Base-by-base conservation (phyloP, 1,140 invertebrate species). In the Achatina immaculata region DNA sequence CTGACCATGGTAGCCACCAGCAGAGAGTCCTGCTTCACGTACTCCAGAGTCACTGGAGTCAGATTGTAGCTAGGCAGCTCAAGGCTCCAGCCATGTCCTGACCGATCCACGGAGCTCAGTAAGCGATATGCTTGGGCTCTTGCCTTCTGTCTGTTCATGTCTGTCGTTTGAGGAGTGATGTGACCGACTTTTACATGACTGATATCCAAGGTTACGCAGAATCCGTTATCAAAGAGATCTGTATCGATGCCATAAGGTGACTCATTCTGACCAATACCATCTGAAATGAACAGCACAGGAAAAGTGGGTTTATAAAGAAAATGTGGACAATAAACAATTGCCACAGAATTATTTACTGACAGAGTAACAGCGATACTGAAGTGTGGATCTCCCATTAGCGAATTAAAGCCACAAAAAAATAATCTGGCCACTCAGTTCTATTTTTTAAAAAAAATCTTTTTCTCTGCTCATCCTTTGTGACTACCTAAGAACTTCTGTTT, bases 1-100 rank as follows among this genome's bases (percentile, higher is more conserved):
- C 88, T 90, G 38, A 90, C 86, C 43, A 91, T 80, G 0, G 89
- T 90, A 3, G 90, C 89, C 66, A 90, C 86, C 19, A 91, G 82
- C 14, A 85, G 83, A 24, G 87, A 88, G 38, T 88, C 85, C 11
- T 82, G 84, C 69, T 89, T 88, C 21, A 91, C 83, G 73, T 91
- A 91, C 68, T 91, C 87, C 82, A 90, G 69, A 0, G 89, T 89
- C 2, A 84, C 81, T 1, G 88, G 88, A 21, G 88, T 90, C 24
- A 90, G 80, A 36, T 85, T 83, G 42, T 77, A 78, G 6, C 69
- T 42, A 4, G 72, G 72, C 1, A 77, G 51, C 34, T 75, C 40
- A 31, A 72, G 45, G 42, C 75, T 77, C 19, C 58, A 48, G 36
- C 75, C 71, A 14, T 43, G 51, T 24, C 71, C 80, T 14, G 48